Evolutionary conservation across 2,113 vertebrate species (phyloP).

Genomic region (Donacobius atricapilla): DNA sequence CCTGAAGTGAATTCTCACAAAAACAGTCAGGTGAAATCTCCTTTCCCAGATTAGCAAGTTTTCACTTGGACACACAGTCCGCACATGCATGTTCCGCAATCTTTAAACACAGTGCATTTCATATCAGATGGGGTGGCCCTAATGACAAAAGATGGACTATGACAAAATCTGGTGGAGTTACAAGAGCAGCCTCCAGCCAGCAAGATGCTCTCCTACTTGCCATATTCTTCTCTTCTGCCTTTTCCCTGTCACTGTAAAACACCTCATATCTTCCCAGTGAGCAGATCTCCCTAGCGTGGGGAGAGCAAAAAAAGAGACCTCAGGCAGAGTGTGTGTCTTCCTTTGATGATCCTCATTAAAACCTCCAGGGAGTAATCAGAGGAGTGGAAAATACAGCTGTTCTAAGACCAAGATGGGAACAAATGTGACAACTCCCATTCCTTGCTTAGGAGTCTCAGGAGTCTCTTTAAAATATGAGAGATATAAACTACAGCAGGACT

Average conservation of each 20-base stretch:
- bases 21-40: neutral
- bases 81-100: fast-evolving
- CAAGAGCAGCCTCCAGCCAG: neutral
- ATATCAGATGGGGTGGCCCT: neutral
- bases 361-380: neutral
- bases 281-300: neutral
- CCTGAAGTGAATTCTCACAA: neutral
- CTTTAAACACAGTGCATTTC: neutral
- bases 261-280: neutral
- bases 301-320: neutral
- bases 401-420: neutral
- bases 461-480: neutral
- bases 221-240: neutral
- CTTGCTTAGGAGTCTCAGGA: neutral
- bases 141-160: neutral
- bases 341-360: neutral
- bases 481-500: neutral
- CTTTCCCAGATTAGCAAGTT: neutral
- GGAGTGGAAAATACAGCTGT: neutral
- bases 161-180: neutral
- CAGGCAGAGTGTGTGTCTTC: neutral
- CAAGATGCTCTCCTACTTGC: neutral
- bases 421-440: neutral
- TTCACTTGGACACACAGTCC: neutral
- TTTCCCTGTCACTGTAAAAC: neutral